Conservation (phyloP, 2,113 vertebrate genomes). For the Cavia aperea region DNA sequence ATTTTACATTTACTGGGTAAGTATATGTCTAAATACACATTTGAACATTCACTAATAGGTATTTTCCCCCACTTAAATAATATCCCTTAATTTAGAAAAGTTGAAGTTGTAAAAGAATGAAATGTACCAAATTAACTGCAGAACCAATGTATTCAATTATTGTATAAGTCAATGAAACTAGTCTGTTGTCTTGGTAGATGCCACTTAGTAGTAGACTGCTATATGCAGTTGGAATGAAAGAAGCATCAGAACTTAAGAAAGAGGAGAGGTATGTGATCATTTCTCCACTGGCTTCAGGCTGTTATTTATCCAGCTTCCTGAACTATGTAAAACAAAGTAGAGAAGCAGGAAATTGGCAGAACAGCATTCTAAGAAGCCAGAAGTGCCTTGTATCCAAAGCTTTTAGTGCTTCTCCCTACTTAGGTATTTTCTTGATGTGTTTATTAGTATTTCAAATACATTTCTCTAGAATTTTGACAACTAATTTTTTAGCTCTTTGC, state of each 20-base stretch:
- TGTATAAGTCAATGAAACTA: neutral
- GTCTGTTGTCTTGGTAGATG: neutral
- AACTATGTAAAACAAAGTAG: slow-evolving; percentile 54
- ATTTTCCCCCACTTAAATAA: neutral
- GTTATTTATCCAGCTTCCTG: slow-evolving; percentile 45
- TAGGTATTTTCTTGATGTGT: neutral
- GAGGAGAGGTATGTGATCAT: slow-evolving; percentile 19
- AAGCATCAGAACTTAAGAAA: neutral
- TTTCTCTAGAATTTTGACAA: slow-evolving; percentile 12
- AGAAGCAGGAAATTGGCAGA: slow-evolving; percentile 60
- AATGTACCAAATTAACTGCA: neutral
- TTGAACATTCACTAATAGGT: neutral
- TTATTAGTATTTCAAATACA: slow-evolving; percentile 8
- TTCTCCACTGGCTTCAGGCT: slow-evolving; percentile 38
- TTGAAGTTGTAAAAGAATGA: neutral
- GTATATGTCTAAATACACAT: neutral
- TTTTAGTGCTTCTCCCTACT: neutral
- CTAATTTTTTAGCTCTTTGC: neutral
- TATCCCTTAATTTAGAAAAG: slow-evolving; percentile 26
- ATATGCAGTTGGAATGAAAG: neutral
- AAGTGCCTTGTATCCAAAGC: neutral
- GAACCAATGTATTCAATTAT: neutral
- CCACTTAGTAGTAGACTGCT: neutral
- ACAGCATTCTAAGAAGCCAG: slow-evolving; percentile 17
- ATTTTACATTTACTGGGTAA: neutral